Evolutionary conservation across 2,888 invertebrate species (phyloP).

Genomic region (Tenthredo scrophulariae): DNA sequence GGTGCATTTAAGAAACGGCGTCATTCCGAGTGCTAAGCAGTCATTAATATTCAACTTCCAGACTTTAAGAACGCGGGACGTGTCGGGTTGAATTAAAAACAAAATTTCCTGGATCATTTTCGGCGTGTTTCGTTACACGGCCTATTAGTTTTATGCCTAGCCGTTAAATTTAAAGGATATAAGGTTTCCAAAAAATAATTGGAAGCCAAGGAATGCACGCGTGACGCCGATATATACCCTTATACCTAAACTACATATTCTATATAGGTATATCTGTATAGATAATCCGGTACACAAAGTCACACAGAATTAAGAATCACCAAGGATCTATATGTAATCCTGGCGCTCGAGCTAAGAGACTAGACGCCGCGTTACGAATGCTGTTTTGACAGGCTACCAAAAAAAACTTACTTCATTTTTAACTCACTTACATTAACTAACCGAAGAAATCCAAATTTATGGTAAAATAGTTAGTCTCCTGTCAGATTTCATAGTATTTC

Average conservation of each 20-base stretch:
- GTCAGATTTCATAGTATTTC: constrained; percentile 34
- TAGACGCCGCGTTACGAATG: constrained; percentile 40
- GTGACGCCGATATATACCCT: constrained; percentile 15
- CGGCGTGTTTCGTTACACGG: constrained; percentile 51
- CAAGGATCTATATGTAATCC: neutral
- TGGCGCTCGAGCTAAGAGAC: neutral
- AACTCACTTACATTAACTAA: constrained; percentile 32
- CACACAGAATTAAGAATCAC: constrained; percentile 30
- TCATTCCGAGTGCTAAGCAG: constrained; percentile 55
- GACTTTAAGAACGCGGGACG: constrained; percentile 35
- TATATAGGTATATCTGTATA: neutral
- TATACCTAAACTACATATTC: neutral
- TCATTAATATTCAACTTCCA: constrained; percentile 65
- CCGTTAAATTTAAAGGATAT: constrained; percentile 55
- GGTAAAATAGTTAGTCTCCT: constrained; percentile 42
- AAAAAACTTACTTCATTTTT: neutral
- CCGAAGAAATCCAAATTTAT: constrained; percentile 42
- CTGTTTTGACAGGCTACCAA: constrained; percentile 37
- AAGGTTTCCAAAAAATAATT: constrained; percentile 54
- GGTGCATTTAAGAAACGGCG: constrained; percentile 47
- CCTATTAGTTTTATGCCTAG: constrained; percentile 53
- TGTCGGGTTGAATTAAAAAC: constrained; percentile 44
- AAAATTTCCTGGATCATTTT: constrained; percentile 45
- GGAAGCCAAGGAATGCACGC: constrained; percentile 51
- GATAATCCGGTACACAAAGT: neutral